Evolutionary conservation across 1,140 invertebrate species (phyloP), one percentile per base, ranked within the genome.

Genomic region (Trichoplusia ni): DNA sequence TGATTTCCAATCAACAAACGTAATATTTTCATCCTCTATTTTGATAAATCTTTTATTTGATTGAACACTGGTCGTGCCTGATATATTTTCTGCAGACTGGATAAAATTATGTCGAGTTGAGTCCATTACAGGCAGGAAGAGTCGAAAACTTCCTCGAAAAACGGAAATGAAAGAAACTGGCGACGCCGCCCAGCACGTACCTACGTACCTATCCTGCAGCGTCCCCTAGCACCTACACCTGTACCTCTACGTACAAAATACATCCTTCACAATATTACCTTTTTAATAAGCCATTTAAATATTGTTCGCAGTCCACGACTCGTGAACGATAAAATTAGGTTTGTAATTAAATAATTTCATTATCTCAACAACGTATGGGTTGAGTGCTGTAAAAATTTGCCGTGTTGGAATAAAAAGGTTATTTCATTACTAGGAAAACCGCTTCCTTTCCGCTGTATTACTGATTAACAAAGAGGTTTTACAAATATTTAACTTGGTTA

Each of bases 141-240:
- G 60, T 54, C 54, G 54, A 54, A 71, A 67, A 58, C 63, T 69
- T 69, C 65, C 62, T 65, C 35, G 29, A 19, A 58, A 62, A 70
- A 42, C 69, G 69, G 64, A 71, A 71, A 71, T 71, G 60, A 67
- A 71, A 67, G 60, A 62, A 65, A 71, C 53, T 71, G 53, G 40
- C 63, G 68, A 11, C 59, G 59, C 31, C 68, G 59, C 42, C 46
- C 38, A 46, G 61, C 56, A 47, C 58, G 62, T 56, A 47, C 29
- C 53, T 42, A 1, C n/a, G 9, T 5, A 6, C 8, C 54, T 42
- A 14, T n/a, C 7, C 14, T 14, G 18, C 13, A 2, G 18, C 18
- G n/a, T 31, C 29, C 25, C 25, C 25, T 21, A 13, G 6, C 47
- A 19, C 29, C 47, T 33, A 9, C 29, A 35, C n/a, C 11, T 13